Base-by-base conservation (phyloP, 1,140 invertebrate species). In the Camponotus pennsylvanicus region DNA sequence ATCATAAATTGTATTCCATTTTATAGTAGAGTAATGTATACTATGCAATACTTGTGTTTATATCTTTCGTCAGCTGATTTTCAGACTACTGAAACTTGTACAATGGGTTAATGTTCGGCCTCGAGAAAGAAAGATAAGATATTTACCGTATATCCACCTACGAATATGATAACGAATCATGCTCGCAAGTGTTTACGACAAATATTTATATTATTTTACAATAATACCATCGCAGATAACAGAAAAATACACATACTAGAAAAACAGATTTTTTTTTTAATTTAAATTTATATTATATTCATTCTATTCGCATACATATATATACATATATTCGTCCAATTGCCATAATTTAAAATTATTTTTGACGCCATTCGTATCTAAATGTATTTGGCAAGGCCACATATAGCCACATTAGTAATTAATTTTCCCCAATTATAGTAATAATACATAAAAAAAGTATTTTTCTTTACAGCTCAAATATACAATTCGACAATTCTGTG, bases 101-200 rank as follows among this genome's bases (percentile, higher is more conserved):
- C 21, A 7, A 18, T 40, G 63, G 63, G 67, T 70, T 86, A 80
- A 86, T 21, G 52, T 66, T 86, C 64, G 40, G 40, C 49, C 64
- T 52, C 27, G 59, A 78, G 73, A 37, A 85, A 78, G 59, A 37
- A 32, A 59, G 73, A 85, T 78, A 67, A 67, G 32, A 15, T 37
- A 63, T 45, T 57, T 9, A 45, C 42, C 40, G 1, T 52, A 52
- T 52, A 52, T 52, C 45, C 40, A 55, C 63, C 42, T 13, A 66
- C 40, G 45, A 85, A 37, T 86, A 80, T 71, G 76, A 86, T 71
- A 52, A 86, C 42, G 15, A 67, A 40, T 55, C 34, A 82, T 32
- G 34, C 18, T 82, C 15, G 27, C 57, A 49, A 75, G 3, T 82
- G n/a, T 75, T 71, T 40, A 45, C 40, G 13, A 57, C 52, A 59